A percentile compares a stretch with the other conserved stretches of the same genome.
These are phyloP conservation scores for Lampris megalopsis DNA, from an alignment of 2,113 vertebrate genomes.

Conservation along the genomic window DNA sequence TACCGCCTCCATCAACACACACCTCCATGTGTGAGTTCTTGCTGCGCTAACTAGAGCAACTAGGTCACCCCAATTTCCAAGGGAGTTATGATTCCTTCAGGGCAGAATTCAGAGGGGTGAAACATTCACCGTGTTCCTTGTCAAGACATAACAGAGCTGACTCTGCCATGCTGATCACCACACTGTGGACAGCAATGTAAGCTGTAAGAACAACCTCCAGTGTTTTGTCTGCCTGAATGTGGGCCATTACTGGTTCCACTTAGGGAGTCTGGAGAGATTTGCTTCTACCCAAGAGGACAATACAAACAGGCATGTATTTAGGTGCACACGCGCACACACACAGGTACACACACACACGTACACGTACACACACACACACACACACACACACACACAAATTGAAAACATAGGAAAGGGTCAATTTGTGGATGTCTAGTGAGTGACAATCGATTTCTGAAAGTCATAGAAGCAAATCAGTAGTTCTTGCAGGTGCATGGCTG, in stretches of 20 bases:
- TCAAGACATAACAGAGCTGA: constrained; percentile 28
- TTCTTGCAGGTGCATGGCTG: constrained; percentile 52
- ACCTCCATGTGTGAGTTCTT: constrained; percentile 33
- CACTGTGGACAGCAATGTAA: not conserved
- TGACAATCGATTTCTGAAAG: constrained; percentile 48
- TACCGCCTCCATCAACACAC: constrained; percentile 15
- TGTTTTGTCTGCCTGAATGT: not conserved
- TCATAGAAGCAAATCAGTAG: constrained; percentile 57
- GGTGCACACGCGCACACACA: constrained; percentile 29
- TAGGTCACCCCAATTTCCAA: constrained; percentile 78
- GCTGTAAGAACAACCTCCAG: not conserved
- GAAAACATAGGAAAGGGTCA: constrained; percentile 23
- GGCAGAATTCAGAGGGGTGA: constrained; percentile 64
- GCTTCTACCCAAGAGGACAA: not conserved
- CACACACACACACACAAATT: not conserved
- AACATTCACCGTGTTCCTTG: constrained; percentile 71
- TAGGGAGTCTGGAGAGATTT: not conserved
- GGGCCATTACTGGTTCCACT: too few species aligned
- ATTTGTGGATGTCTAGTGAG: constrained; percentile 35
- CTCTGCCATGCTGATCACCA: constrained; percentile 2
- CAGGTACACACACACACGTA: constrained; percentile 9
- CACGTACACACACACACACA: not conserved
- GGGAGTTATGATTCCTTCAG: constrained; percentile 65
- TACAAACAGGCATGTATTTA: constrained; percentile 44
- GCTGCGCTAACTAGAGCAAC: constrained; percentile 66